Evolutionary conservation across 37 sponge, comb jelly and placozoan species (phyloP).

Genomic region (Agelas oroides): DNA sequence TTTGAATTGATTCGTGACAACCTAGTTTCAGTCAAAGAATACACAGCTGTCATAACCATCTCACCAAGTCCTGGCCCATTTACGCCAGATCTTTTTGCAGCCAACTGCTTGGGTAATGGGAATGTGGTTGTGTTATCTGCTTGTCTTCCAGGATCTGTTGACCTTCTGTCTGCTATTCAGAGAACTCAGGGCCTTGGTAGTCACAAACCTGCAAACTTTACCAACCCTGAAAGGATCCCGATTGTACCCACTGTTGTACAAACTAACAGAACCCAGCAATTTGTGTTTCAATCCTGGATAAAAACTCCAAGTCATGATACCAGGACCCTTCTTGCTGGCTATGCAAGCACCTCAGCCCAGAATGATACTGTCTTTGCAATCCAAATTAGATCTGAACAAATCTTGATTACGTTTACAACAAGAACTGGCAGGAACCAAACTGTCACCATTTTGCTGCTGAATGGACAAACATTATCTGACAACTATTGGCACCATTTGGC

Average conservation of each 20-base stretch:
- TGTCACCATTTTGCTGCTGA: background rate
- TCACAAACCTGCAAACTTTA: background rate
- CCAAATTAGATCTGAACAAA: background rate
- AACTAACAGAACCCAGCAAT: background rate
- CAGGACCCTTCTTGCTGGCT: conserved; percentile 11
- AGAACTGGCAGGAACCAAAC: background rate
- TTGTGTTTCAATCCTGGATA: conserved; percentile 42
- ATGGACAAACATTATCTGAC: background rate
- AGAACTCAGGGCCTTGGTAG: background rate
- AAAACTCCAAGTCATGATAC: background rate
- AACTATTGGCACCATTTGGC: conserved; percentile 49
- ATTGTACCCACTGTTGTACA: background rate
- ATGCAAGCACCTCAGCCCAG: background rate
- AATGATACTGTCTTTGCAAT: conserved; percentile 29
- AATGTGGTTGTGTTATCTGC: background rate
- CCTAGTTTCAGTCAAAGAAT: background rate
- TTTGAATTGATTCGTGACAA: conserved; percentile 12
- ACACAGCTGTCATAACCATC: conserved; percentile 13
- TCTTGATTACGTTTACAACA: background rate
- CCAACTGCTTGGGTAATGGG: conserved; percentile 14
- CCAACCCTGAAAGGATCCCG: background rate
- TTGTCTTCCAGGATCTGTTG: conserved; percentile 24
- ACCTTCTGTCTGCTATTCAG: background rate
- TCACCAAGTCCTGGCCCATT: conserved; percentile 14
- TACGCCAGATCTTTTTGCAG: conserved; percentile 2